A percentile compares a stretch with the other conserved stretches of the same genome.
Conservation (phyloP, 2,797 vertebrate genomes). For the Myotis pilosus region DNA sequence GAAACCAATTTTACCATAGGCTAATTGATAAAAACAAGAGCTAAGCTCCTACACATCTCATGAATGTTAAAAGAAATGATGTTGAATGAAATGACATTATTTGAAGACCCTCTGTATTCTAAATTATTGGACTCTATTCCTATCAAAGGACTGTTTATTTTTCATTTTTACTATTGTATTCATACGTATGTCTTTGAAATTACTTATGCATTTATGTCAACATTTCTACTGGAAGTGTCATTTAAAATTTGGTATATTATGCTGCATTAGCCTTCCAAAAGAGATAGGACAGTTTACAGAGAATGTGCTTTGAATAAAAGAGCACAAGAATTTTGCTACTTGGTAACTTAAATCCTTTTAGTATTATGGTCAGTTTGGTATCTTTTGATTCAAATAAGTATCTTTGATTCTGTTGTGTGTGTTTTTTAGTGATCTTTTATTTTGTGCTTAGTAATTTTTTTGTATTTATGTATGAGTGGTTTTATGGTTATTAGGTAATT, state of each 20-base stretch:
- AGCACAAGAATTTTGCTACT: not conserved
- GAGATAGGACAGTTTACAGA: not conserved
- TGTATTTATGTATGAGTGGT: not conserved
- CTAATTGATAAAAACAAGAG: not conserved
- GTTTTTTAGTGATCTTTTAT: conserved; percentile 7
- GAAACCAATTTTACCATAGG: not conserved
- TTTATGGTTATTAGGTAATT: conserved; percentile 5
- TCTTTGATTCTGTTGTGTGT: not conserved
- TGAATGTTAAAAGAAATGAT: not conserved
- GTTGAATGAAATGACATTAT: not conserved
- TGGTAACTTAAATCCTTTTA: not conserved
- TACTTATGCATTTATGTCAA: not conserved
- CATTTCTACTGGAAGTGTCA: not conserved
- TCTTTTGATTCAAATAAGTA: conserved; percentile 2
- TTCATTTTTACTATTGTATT: not conserved
- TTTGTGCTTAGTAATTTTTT: not conserved
- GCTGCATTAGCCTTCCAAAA: not conserved
- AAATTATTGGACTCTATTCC: not conserved
- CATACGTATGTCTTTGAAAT: not conserved
- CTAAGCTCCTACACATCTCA: not conserved
- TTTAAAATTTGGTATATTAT: conserved; percentile 20
- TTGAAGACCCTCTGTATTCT: not conserved
- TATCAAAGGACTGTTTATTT: not conserved
- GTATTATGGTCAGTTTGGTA: not conserved
- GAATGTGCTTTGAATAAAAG: not conserved